Conservation (phyloP, 2,888 invertebrate species). For the Lissonota sp. region DNA sequence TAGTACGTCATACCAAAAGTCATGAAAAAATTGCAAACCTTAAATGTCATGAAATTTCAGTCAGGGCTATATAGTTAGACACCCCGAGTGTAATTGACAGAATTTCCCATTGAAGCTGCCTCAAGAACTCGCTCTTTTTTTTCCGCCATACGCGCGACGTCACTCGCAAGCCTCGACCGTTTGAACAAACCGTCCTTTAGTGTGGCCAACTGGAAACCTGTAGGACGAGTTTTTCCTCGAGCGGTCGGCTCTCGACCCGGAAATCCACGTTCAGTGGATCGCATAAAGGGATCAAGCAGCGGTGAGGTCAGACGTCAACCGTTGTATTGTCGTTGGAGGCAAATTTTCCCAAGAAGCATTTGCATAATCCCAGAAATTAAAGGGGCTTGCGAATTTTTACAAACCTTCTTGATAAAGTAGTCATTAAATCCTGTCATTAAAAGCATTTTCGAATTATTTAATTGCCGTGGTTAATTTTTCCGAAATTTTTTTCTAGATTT, state of each 20-base stretch:
- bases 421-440: too few relatives aligned
- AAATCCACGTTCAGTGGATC: constrained; percentile 51
- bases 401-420: too few relatives aligned
- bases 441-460: too few relatives aligned
- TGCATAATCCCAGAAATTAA: neutral
- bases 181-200: neutral
- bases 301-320: constrained; percentile 45
- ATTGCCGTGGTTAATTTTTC: too few relatives aligned
- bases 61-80: too few relatives aligned
- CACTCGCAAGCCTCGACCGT: neutral
- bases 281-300: constrained; percentile 40
- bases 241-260: constrained; percentile 46
- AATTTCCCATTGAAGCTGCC: too few relatives aligned
- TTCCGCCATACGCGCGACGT: neutral
- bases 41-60: too few relatives aligned
- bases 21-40: too few relatives aligned
- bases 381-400: too few relatives aligned
- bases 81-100: too few relatives aligned
- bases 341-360: neutral
- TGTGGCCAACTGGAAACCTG: constrained; percentile 35
- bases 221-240: constrained; percentile 29
- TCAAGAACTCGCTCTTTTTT: neutral
- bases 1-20: too few relatives aligned
- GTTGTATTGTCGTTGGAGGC: constrained; percentile 14
- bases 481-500: too few relatives aligned